These are phyloP conservation scores for Alcis repandata DNA, from an alignment of 2,888 invertebrate genomes.

Conservation along the genomic window DNA sequence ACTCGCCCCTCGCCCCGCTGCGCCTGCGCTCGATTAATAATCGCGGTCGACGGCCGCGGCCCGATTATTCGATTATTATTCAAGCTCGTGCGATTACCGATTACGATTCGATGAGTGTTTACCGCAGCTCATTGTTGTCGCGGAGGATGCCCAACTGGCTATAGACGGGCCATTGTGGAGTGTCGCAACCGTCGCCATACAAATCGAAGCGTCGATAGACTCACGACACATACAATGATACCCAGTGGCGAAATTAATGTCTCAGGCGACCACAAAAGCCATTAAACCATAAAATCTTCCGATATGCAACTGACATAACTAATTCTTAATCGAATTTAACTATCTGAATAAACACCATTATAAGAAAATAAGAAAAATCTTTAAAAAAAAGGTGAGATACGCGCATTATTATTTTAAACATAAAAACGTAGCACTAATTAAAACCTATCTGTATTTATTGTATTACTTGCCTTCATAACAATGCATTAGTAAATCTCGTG, in stretches of 20 bases:
- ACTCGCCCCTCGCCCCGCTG: slow-evolving; percentile 54
- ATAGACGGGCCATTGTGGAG: slow-evolving; percentile 10
- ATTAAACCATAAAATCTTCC: too few species aligned
- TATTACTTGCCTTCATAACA: background rate
- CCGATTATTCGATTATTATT: slow-evolving; percentile 37
- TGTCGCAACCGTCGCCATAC: slow-evolving; percentile 5
- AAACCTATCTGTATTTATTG: background rate
- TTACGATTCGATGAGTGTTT: slow-evolving; percentile 67
- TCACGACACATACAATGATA: background rate
- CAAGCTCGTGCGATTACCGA: slow-evolving; percentile 62
- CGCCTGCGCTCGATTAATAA: slow-evolving; percentile 50
- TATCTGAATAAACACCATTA: too few species aligned
- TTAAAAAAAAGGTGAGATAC: too few species aligned
- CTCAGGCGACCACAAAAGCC: background rate
- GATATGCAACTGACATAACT: too few species aligned
- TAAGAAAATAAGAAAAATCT: too few species aligned
- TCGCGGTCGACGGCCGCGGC: slow-evolving; percentile 57
- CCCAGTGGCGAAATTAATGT: background rate
- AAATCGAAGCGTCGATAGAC: slow-evolving; percentile 6
- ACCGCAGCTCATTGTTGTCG: slow-evolving; percentile 28
- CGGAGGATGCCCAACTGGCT: background rate
- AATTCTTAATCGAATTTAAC: too few species aligned
- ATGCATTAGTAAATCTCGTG: slow-evolving; percentile 4
- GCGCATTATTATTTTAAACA: background rate
- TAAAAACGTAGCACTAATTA: slow-evolving; percentile 1